Evolutionary conservation across 2,113 vertebrate species (phyloP).

Genomic region (Sapayoa aenigma): DNA sequence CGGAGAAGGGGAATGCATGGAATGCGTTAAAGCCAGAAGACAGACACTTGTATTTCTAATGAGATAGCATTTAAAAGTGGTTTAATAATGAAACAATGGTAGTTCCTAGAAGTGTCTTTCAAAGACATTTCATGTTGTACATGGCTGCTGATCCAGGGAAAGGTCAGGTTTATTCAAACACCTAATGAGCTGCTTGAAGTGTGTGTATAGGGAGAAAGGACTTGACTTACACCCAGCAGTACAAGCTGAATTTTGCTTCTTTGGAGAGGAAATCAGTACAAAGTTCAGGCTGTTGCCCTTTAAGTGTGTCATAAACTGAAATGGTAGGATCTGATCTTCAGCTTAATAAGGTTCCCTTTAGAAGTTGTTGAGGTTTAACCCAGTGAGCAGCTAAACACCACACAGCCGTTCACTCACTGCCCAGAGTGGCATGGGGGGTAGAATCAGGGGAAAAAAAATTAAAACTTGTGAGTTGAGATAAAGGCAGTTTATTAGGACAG

Average conservation of each 20-base stretch:
- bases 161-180: background rate
- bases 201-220: background rate
- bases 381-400: background rate
- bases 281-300: background rate
- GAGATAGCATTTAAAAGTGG: background rate
- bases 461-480: background rate
- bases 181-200: background rate
- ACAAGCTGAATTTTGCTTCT: background rate
- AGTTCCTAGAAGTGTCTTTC: background rate
- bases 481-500: background rate
- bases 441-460: background rate
- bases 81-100: background rate
- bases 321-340: background rate
- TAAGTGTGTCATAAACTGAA: background rate
- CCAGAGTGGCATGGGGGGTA: background rate
- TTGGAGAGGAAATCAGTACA: background rate
- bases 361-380: background rate
- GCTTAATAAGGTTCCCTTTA: background rate
- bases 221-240: background rate
- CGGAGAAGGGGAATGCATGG: background rate
- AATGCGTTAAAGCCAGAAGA: background rate
- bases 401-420: background rate
- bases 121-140: background rate
- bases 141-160: background rate
- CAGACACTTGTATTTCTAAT: background rate